Evolutionary conservation across 1,140 invertebrate species (phyloP).

Genomic region (Lamellibrachia luymesi): DNA sequence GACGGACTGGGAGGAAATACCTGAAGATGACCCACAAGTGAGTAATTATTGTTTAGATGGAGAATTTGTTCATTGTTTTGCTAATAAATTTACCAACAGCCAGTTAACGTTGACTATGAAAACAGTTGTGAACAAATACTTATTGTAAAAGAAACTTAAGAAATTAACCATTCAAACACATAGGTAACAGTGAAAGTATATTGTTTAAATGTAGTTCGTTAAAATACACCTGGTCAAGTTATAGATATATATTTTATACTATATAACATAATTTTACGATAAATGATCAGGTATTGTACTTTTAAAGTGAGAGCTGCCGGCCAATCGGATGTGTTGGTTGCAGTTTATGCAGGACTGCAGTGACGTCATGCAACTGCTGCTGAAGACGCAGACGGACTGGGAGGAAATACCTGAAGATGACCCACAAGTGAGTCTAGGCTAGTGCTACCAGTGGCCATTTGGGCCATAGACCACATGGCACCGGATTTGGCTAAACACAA

Average conservation of each 20-base stretch:
- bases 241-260: too few relatives aligned
- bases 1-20: constrained; percentile 61
- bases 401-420: constrained; percentile 79
- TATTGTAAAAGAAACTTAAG: too few relatives aligned
- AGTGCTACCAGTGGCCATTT: neutral
- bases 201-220: constrained; percentile 20
- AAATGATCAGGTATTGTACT: too few relatives aligned
- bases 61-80: too few relatives aligned
- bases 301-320: too few relatives aligned
- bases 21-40: constrained; percentile 95
- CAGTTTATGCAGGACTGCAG: constrained; percentile 88
- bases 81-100: too few relatives aligned
- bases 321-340: constrained; percentile 17
- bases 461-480: neutral
- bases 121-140: too few relatives aligned
- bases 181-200: neutral
- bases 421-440: constrained; percentile 74
- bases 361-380: constrained; percentile 93
- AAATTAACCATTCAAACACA: too few relatives aligned
- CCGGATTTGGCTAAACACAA: too few relatives aligned
- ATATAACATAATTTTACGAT: too few relatives aligned
- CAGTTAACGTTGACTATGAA: too few relatives aligned
- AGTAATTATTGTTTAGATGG: neutral
- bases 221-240: constrained; percentile 15
- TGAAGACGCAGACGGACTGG: constrained; percentile 78